These are phyloP conservation scores for Cryptoleucopteryx plumbea DNA, from an alignment of 2,113 vertebrate species.

Conservation along the genomic window DNA sequence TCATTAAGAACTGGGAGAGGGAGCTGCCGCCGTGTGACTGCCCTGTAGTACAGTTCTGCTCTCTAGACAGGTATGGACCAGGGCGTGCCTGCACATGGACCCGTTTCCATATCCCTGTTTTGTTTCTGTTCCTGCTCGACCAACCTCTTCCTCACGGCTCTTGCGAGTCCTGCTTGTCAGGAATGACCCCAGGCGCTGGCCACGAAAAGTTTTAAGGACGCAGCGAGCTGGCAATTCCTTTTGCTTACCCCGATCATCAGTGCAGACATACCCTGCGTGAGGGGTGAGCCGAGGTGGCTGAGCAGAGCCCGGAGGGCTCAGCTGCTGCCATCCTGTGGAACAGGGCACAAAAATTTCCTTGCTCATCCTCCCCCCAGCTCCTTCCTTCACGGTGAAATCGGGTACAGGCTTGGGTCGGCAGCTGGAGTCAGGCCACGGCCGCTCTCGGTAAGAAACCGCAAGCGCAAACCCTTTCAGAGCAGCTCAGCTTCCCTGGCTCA, in stretches of 20 bases:
- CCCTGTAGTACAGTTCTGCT: background rate
- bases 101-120: fast-evolving
- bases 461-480: background rate
- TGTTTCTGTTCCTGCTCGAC: background rate
- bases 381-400: background rate
- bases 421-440: fast-evolving
- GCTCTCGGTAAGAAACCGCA: no score
- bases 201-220: background rate
- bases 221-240: background rate
- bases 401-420: background rate
- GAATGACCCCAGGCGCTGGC: fast-evolving
- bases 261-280: fast-evolving
- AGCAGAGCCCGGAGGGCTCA: fast-evolving
- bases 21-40: fast-evolving
- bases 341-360: background rate
- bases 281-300: background rate
- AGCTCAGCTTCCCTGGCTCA: no score
- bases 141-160: background rate
- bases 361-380: background rate
- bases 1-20: fast-evolving
- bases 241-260: background rate
- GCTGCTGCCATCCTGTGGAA: no score
- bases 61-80: fast-evolving
- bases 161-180: fast-evolving
- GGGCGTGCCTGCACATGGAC: fast-evolving